phyloP scores from a whole-genome alignment of 2,888 invertebrate species.

The Orthonychiurus folsomi region DNA sequence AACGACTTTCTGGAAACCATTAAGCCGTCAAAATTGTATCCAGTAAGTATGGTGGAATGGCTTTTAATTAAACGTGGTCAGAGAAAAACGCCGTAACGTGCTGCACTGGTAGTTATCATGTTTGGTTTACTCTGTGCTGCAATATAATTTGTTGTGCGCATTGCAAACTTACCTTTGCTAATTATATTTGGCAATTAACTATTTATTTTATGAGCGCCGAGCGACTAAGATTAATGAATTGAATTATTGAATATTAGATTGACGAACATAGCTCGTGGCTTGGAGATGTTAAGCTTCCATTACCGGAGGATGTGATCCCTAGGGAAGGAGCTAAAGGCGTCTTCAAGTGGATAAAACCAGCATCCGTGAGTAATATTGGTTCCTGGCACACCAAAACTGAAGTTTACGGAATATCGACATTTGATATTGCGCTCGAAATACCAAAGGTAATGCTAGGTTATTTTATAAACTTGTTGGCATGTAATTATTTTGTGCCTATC shows the following conservation, averaged over 20 bases:
- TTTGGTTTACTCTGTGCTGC: too few relatives aligned
- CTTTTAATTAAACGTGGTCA: too few relatives aligned
- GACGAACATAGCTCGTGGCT: neutral
- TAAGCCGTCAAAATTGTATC: neutral
- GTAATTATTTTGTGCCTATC: neutral
- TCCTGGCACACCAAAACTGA: conserved; percentile 26
- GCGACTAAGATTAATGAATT: too few relatives aligned
- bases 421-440: conserved; percentile 66
- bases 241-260: too few relatives aligned
- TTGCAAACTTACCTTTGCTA: neutral
- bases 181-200: neutral
- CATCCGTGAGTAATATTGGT: conserved; percentile 22
- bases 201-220: too few relatives aligned
- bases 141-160: too few relatives aligned
- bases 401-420: conserved; percentile 39
- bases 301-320: neutral
- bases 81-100: too few relatives aligned
- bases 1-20: neutral
- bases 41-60: too few relatives aligned
- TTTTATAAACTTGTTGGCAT: conserved; percentile 12
- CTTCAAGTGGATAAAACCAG: conserved; percentile 27
- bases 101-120: too few relatives aligned
- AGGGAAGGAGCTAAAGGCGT: neutral
- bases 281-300: neutral
- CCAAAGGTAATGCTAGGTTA: conserved; percentile 60